These are phyloP conservation scores for Acrobeloides nanus DNA, from an alignment of 2,888 invertebrate species.

Conservation along the genomic window DNA sequence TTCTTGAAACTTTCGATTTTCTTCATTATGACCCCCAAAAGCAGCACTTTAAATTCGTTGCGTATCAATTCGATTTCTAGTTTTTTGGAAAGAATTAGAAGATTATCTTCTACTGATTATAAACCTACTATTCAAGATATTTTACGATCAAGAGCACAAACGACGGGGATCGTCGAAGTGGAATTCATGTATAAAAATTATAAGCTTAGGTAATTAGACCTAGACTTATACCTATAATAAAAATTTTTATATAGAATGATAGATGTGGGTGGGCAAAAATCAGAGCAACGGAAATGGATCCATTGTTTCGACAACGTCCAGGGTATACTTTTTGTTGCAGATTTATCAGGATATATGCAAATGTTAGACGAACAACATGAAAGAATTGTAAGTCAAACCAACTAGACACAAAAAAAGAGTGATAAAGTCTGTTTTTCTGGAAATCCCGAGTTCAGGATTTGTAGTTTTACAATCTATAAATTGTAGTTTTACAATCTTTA, in stretches of 20 bases:
- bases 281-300: constrained; percentile 99
- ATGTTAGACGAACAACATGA: constrained; percentile 31
- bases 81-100: constrained; percentile 95
- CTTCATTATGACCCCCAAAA: too few species aligned
- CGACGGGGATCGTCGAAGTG: constrained; percentile 98
- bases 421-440: too few species aligned
- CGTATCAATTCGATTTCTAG: constrained; percentile 61
- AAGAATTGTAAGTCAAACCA: constrained; percentile 21
- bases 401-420: too few species aligned
- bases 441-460: too few species aligned
- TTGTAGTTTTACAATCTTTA: too few species aligned
- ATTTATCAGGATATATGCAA: constrained; percentile 37
- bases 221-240: too few species aligned
- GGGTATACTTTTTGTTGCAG: constrained; percentile 61
- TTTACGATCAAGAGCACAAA: constrained; percentile 93
- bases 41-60: neutral
- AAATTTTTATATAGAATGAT: constrained; percentile 96
- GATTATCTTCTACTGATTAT: constrained; percentile 88
- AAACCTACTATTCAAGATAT: constrained; percentile 98
- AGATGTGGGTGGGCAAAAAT: constrained; percentile 98
- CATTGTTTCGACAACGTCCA: constrained; percentile 99
- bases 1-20: too few species aligned
- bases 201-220: too few species aligned
- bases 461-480: too few species aligned
- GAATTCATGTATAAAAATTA: constrained; percentile 99